Evolutionary conservation across 1,140 invertebrate genomes (phyloP), one percentile per base, ranked within the genome.

Genomic region (Lepidostoma basale): DNA sequence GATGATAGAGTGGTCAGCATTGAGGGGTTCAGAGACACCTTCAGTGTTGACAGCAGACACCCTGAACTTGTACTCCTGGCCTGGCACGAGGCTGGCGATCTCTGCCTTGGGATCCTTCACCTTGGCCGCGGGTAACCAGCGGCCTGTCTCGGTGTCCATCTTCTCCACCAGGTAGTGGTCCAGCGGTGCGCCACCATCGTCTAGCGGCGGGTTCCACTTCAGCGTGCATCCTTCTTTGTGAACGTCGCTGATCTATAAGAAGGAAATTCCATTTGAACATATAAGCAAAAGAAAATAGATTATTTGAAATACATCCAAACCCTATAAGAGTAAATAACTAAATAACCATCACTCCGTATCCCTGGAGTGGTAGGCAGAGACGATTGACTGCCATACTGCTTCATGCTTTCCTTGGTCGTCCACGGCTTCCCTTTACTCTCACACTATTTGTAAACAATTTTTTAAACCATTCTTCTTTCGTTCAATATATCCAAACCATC

Each of bases 61-160:
- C 44, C 97, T 86, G 88, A 99, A 99, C 83, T 97, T 96, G 81
- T 99, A 99, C 78, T 98, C 95, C 74, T 98, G 94, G 40, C 87
- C 95, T 25, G 94, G 94, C 52, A 92, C 90, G 42, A 96, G 79
- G 78, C 94, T 95, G 69, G 90, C 89, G 2, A 95, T 85, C 73
- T 92, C 92, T 67, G 94, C 90, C 73, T 92, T 93, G 0, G 94
- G 90, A 65, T 96, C 93, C 74, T 91, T 92, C 84, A 71, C 92
- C 92, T 83, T 83, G 25, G 77, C 62, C 0, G 79, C 90, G 1
- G 92, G 91, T 39, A 95, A 83, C 93, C 94, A 96, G 49, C 93
- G 86, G 1, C 93, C 91, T 2, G 89, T 90, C 65, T 93, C 91
- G 0, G 88, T 87, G 74, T 96, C 93, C 80, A 95, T 87, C 79